Percentiles rank a stretch among this genome's conserved stretches.
Conservation (phyloP, 2,888 invertebrate genomes). For the Muscina levida region DNA sequence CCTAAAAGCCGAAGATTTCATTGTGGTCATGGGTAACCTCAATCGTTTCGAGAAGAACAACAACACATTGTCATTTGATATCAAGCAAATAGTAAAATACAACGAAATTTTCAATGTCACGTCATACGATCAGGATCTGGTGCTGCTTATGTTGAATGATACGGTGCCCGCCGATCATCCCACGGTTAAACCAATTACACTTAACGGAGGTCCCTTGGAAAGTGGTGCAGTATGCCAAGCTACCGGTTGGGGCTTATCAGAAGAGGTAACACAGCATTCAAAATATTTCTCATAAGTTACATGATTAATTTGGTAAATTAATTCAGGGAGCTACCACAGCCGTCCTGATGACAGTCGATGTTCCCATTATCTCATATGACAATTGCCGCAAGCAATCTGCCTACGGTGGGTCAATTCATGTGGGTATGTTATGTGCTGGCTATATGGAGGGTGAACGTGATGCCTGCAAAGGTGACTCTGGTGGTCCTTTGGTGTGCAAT, state of each 20-base stretch:
- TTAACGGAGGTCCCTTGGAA: constrained; percentile 64
- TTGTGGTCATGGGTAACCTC: constrained; percentile 77
- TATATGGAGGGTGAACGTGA: constrained; percentile 69
- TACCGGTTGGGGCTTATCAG: constrained; percentile 77
- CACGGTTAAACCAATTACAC: constrained; percentile 72
- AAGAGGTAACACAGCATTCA: constrained; percentile 68
- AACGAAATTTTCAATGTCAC: constrained; percentile 67
- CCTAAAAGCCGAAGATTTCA: constrained; percentile 68
- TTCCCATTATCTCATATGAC: constrained; percentile 70
- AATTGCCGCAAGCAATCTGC: constrained; percentile 55
- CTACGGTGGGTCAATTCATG: constrained; percentile 61
- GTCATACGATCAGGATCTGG: constrained; percentile 74
- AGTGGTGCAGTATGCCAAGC: constrained; percentile 73
- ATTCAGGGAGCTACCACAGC: constrained; percentile 46
- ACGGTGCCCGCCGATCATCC: constrained; percentile 74
- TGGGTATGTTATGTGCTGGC: constrained; percentile 72
- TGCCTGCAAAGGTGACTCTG: constrained; percentile 72
- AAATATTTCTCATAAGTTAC: too few relatives aligned
- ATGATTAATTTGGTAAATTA: too few relatives aligned
- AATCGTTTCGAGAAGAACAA: constrained; percentile 71
- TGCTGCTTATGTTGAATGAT: constrained; percentile 72
- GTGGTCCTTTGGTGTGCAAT: constrained; percentile 71
- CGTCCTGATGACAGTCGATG: constrained; percentile 72
- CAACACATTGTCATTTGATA: constrained; percentile 72
- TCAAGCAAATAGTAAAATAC: constrained; percentile 67